phyloP scores from a whole-genome alignment of 2,113 vertebrate species.

The Panthera uncia region DNA sequence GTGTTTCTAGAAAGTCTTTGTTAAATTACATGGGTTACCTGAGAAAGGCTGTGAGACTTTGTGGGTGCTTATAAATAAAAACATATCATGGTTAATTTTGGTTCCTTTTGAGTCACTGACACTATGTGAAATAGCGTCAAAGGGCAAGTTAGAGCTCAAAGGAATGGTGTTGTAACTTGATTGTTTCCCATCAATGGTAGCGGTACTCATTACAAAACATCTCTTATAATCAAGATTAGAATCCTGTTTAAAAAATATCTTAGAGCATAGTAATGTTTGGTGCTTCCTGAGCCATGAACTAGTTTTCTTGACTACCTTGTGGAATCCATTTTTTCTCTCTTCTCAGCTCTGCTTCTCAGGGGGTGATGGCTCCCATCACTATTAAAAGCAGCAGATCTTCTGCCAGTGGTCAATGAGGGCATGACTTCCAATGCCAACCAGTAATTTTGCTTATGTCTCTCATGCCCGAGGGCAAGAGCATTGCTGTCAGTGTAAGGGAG shows the following conservation, averaged over 20 bases:
- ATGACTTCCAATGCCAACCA: neutral
- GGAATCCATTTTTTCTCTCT: neutral
- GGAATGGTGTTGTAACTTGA: neutral
- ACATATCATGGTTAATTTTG: neutral
- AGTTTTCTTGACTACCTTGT: neutral
- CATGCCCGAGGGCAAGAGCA: neutral
- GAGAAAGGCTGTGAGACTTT: neutral
- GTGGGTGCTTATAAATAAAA: neutral
- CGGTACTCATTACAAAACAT: neutral
- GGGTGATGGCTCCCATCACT: neutral
- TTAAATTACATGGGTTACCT: neutral
- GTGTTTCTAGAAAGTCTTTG: neutral
- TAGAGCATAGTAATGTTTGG: neutral
- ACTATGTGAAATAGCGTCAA: neutral
- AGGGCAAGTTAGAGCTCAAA: neutral
- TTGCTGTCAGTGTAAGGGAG: neutral
- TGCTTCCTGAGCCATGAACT: neutral
- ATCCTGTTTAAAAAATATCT: neutral
- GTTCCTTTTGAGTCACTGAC: neutral
- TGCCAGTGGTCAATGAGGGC: neutral
- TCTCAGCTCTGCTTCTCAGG: neutral
- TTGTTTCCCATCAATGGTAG: neutral
- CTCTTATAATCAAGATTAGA: neutral
- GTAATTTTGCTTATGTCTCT: neutral
- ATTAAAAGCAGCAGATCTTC: neutral